A percentile compares a stretch with the other conserved stretches of the same genome.
These are phyloP conservation scores for Microtus oregoni DNA, from an alignment of 2,113 vertebrate genomes.

Conservation along the genomic window DNA sequence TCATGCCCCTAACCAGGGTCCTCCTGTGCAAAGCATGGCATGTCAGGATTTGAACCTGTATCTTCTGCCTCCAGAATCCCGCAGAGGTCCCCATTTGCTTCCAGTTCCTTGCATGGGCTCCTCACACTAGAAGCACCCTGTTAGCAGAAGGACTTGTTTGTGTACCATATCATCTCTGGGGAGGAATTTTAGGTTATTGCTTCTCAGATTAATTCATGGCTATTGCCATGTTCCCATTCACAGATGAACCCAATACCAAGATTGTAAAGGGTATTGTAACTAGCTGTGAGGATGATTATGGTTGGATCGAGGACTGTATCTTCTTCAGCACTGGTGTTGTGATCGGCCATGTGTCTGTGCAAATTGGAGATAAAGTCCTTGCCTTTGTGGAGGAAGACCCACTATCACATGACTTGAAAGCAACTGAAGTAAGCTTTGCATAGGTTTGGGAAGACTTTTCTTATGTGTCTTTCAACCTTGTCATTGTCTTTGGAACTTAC, in stretches of 20 bases:
- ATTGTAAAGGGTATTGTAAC: background rate
- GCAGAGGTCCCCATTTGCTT: background rate
- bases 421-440: conserved; percentile 77
- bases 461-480: background rate
- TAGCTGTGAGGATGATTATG: background rate
- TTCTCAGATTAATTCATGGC: background rate
- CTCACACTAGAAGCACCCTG: too few species aligned
- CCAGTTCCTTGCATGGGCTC: background rate
- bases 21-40: background rate
- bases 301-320: conserved; percentile 85
- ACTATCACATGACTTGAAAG: conserved; percentile 89
- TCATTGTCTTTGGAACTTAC: background rate
- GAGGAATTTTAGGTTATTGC: background rate
- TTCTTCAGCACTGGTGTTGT: conserved; percentile 90
- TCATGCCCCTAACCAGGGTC: background rate
- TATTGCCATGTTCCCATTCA: background rate
- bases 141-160: background rate
- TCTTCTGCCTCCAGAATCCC: background rate
- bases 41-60: background rate
- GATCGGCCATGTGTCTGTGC: conserved; percentile 82
- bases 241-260: background rate
- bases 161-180: too few species aligned
- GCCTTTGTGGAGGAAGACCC: conserved; percentile 88
- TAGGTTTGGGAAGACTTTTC: background rate
- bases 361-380: conserved; percentile 90